A percentile compares a stretch with the other conserved stretches of the same genome.
Evolutionary conservation across 2,888 invertebrate genomes (phyloP).

Genomic region (Gisinianus flammeolus): DNA sequence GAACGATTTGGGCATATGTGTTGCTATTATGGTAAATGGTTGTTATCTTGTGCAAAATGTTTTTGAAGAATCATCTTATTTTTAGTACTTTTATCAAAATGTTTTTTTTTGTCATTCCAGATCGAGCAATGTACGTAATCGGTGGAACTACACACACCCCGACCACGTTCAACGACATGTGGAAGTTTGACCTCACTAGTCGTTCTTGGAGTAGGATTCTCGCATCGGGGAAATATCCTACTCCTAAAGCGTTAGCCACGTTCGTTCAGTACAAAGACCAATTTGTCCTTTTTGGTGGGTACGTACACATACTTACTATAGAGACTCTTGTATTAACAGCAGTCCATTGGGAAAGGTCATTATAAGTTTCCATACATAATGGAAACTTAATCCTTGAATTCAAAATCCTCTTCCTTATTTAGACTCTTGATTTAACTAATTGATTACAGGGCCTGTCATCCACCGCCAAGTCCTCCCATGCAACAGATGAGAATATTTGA

Average conservation of each 20-base stretch:
- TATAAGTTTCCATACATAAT: too few species aligned
- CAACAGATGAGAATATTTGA: conserved; percentile 82
- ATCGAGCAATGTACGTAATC: conserved; percentile 91
- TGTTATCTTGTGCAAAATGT: conserved; percentile 10
- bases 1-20: conserved; percentile 92
- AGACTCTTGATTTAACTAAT: background rate
- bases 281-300: conserved; percentile 90
- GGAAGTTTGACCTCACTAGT: conserved; percentile 87
- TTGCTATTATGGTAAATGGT: conserved; percentile 69
- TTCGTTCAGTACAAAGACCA: conserved; percentile 85
- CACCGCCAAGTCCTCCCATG: conserved; percentile 56
- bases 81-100: conserved; percentile 13
- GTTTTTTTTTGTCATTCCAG: conserved; percentile 54
- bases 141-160: conserved; percentile 93
- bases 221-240: conserved; percentile 87
- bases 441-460: conserved; percentile 42
- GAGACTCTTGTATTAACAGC: too few species aligned
- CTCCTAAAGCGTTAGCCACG: conserved; percentile 93
- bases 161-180: conserved; percentile 96
- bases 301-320: conserved; percentile 67
- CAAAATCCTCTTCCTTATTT: too few species aligned
- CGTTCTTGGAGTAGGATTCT: conserved; percentile 84
- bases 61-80: background rate
- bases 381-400: too few species aligned
- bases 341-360: too few species aligned